Base-by-base conservation (phyloP, 2,797 vertebrate genomes). In the Hydrocynus forskahlii region DNA sequence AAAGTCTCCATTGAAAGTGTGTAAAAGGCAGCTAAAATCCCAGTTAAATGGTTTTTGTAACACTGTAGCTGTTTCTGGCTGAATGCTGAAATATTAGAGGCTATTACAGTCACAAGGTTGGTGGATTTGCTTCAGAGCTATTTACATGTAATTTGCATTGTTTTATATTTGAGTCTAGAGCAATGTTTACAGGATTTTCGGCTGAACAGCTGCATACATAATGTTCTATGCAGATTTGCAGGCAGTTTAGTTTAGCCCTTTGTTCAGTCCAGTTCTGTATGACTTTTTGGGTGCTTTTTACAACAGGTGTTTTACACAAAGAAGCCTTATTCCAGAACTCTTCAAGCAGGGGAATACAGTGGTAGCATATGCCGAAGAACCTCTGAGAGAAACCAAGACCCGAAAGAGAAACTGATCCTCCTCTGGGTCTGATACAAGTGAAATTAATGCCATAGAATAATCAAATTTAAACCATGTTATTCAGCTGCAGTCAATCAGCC, bases 111-210 rank as follows among this genome's bases (percentile, higher is more conserved):
- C 23, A 45, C 35, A 63, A 68, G 62, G 52, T 35, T 35, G 38
- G 14, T 66, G n/a, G 23, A 67, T 17, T 59, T 23, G 64, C 6
- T 64, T 59, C 48, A 29, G 13, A 63, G 25, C 25, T 16, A 54
- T 75, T 79, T 79, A n/a, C 70, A 57, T 73, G n/a, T 73, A 8
- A 73, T 73, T 73, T 73, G 17, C 54, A 43, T 43, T 67, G 17
- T 19, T 19, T 64, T 38, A 38, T 64, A 57, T 57, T 71, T 29
- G n/a, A 17, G 1, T 54, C 6, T 38, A 14, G 10, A 23, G 17
- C 40, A 62, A 62, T 25, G 40, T 29, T 21, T 17, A n/a, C 19
- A 35, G 19, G 14, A 55, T 72, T 35, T 73, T 73, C 70, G 38
- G 16, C n/a, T 4, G 9, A 35, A 55, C 25, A 52, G 21, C 68